These are phyloP conservation scores for Ceramica pisi DNA, from an alignment of 2,888 invertebrate species.

Conservation along the genomic window DNA sequence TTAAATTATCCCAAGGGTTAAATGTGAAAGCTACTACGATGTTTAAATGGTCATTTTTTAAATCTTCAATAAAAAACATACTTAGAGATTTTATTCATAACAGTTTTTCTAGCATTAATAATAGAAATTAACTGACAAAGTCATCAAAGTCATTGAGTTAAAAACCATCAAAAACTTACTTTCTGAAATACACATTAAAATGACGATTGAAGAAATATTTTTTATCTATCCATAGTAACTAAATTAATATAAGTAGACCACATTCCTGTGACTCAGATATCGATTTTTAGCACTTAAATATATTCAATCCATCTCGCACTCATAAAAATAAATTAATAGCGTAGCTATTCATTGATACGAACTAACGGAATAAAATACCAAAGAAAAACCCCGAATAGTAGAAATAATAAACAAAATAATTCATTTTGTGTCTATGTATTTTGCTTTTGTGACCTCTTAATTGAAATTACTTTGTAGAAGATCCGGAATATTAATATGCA, in stretches of 20 bases:
- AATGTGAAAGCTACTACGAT: too few relatives aligned
- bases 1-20: too few relatives aligned
- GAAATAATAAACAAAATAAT: slow-evolving; percentile 19
- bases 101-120: too few relatives aligned
- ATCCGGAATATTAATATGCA: slow-evolving; percentile 26
- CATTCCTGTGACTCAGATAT: neutral
- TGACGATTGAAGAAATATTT: too few relatives aligned
- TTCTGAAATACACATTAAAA: too few relatives aligned
- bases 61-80: too few relatives aligned
- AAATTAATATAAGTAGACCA: neutral
- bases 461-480: slow-evolving; percentile 17
- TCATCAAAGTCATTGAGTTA: too few relatives aligned
- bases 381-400: slow-evolving; percentile 41
- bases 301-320: slow-evolving; percentile 9
- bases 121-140: too few relatives aligned
- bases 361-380: slow-evolving; percentile 49
- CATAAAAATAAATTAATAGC: slow-evolving; percentile 5
- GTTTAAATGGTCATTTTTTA: too few relatives aligned
- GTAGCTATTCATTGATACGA: slow-evolving; percentile 3
- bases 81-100: too few relatives aligned
- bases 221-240: too few relatives aligned
- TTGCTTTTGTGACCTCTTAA: slow-evolving; percentile 13
- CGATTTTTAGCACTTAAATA: neutral
- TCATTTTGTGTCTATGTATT: slow-evolving; percentile 3
- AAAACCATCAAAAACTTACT: too few relatives aligned